Percentiles rank a stretch among this genome's conserved stretches.
phyloP scores from a whole-genome alignment of 2,113 vertebrate species.

The Cryptomyrus ogoouensis region DNA sequence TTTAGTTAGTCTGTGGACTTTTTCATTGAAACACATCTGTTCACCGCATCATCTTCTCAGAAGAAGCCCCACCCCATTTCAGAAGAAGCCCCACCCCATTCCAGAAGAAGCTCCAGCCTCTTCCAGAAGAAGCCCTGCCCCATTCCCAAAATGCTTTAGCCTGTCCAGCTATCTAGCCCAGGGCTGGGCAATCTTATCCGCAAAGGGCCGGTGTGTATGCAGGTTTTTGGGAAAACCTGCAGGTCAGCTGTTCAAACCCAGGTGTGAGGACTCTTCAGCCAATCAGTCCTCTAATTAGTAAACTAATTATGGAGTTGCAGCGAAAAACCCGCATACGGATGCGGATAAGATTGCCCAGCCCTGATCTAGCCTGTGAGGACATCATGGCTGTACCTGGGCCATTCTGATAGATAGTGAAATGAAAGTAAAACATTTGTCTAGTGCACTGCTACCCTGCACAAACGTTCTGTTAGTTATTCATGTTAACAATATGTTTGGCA shows the following conservation, averaged over 20 bases:
- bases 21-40: not conserved
- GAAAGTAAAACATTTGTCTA: not conserved
- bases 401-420: not conserved
- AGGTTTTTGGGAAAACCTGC: too few species aligned
- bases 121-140: not conserved
- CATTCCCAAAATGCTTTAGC: not conserved
- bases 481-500: not conserved
- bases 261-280: too few species aligned
- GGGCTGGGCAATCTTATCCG: too few species aligned
- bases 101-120: not conserved
- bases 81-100: not conserved
- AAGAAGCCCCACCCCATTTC: not conserved
- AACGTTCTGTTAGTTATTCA: not conserved
- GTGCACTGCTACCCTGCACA: not conserved
- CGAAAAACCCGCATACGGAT: too few species aligned
- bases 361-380: not conserved
- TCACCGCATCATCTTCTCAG: not conserved
- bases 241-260: too few species aligned
- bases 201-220: too few species aligned
- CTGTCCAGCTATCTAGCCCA: not conserved
- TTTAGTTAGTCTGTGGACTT: not conserved
- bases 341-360: too few species aligned
- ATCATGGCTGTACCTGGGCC: not conserved
- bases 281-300: too few species aligned
- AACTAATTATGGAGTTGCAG: too few species aligned